A percentile compares a stretch with the other conserved stretches of the same genome.
Conservation (phyloP, 2,113 vertebrate genomes). For the Todiramphus chloris region DNA sequence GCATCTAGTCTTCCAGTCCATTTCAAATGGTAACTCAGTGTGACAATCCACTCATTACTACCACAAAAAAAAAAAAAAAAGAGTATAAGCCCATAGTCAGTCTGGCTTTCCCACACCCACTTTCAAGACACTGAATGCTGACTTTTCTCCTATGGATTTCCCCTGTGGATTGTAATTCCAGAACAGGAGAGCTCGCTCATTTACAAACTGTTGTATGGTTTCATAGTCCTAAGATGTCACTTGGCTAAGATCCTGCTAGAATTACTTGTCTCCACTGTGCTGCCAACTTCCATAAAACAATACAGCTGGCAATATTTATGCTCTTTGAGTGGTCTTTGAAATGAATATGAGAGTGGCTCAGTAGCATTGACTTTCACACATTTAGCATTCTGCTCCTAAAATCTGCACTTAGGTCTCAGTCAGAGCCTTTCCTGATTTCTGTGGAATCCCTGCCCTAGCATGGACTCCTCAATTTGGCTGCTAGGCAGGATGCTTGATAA, state of each 20-base stretch:
- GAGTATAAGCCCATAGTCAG: neutral
- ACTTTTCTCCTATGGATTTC: neutral
- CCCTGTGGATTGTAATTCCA: neutral
- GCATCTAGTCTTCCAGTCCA: neutral
- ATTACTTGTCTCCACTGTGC: neutral
- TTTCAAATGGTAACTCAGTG: neutral
- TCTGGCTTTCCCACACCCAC: neutral
- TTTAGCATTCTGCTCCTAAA: neutral
- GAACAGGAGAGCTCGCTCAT: neutral
- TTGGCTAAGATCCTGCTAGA: conserved; percentile 14
- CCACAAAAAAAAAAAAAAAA: neutral
- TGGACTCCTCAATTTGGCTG: neutral
- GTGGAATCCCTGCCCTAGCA: neutral
- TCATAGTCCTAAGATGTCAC: neutral
- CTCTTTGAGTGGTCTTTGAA: conserved; percentile 27
- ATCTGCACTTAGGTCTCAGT: neutral
- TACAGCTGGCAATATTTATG: conserved; percentile 50
- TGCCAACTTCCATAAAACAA: conserved; percentile 36
- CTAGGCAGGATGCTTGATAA: neutral
- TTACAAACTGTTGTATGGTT: neutral
- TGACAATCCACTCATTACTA: neutral
- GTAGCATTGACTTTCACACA: neutral
- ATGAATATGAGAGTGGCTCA: neutral
- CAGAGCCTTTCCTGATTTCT: neutral
- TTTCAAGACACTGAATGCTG: neutral